Evolutionary conservation across 2,888 invertebrate species (phyloP).

Genomic region (Ecliptopera silaceata): DNA sequence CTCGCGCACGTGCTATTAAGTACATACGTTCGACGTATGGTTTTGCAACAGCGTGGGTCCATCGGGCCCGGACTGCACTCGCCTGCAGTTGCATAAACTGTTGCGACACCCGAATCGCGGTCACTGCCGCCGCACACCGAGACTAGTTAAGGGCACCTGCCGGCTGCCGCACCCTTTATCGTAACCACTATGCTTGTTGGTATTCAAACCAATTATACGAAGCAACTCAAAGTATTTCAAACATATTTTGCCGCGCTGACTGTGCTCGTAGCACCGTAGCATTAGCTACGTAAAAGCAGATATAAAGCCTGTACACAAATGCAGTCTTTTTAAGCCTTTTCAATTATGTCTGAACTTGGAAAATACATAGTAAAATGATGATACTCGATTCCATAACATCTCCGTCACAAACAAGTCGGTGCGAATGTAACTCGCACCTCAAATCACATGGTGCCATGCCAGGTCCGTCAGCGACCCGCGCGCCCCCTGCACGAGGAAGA

Average conservation of each 20-base stretch:
- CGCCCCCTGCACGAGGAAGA: no score
- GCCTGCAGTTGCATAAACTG: slow-evolving; percentile 77
- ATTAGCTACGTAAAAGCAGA: slow-evolving; percentile 2
- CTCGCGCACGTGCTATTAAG: slow-evolving; percentile 54
- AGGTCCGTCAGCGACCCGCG: no score
- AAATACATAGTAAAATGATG: no score
- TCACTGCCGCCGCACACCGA: slow-evolving; percentile 68
- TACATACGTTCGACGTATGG: slow-evolving; percentile 43
- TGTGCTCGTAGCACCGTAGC: slow-evolving; percentile 16
- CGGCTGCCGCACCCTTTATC: slow-evolving; percentile 66
- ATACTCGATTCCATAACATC: no score
- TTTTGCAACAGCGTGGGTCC: slow-evolving; percentile 72
- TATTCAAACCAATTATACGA: slow-evolving; percentile 13
- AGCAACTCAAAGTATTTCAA: background rate
- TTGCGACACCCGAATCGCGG: slow-evolving; percentile 78
- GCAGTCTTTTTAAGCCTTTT: no score
- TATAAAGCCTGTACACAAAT: background rate
- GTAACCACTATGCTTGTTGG: slow-evolving; percentile 25
- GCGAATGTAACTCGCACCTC: no score
- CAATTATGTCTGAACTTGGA: no score
- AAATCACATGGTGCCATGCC: no score
- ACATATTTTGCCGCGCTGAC: background rate
- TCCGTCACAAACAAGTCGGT: no score
- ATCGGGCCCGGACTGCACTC: slow-evolving; percentile 72
- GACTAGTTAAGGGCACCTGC: slow-evolving; percentile 64